phyloP scores from a whole-genome alignment of 2,888 invertebrate genomes.

The Pimpla rufipes region DNA sequence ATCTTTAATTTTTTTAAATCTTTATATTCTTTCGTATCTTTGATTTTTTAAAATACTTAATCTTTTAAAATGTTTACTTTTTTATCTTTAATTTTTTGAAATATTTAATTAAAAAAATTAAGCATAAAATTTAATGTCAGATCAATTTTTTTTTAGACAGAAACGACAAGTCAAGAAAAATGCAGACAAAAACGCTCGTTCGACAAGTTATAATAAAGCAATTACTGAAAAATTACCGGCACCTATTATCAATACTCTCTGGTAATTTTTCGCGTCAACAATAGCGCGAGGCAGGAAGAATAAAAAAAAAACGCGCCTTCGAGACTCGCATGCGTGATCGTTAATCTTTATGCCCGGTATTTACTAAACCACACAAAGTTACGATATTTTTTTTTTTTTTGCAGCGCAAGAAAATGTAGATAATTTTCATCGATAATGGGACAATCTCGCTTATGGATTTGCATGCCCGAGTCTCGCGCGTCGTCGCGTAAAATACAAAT shows the following conservation, averaged over 20 bases:
- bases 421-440: constrained; percentile 21
- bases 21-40: too few species aligned
- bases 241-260: too few species aligned
- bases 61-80: too few species aligned
- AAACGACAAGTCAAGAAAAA: not conserved
- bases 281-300: not conserved
- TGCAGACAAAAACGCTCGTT: constrained; percentile 9
- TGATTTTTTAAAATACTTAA: too few species aligned
- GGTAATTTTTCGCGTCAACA: constrained; percentile 4
- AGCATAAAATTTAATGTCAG: too few species aligned
- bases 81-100: not conserved
- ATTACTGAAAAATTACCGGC: constrained; percentile 18
- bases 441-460: not conserved
- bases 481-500: not conserved
- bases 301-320: constrained; percentile 5
- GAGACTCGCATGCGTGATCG: not conserved
- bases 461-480: not conserved
- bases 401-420: not conserved
- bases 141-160: too few species aligned
- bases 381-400: too few species aligned
- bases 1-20: too few species aligned
- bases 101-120: too few species aligned
- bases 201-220: not conserved
- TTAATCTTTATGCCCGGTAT: not conserved
- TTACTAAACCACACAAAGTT: constrained; percentile 22